Base-by-base conservation (phyloP, 2,113 vertebrate species). In the Proterorhinus semilunaris region DNA sequence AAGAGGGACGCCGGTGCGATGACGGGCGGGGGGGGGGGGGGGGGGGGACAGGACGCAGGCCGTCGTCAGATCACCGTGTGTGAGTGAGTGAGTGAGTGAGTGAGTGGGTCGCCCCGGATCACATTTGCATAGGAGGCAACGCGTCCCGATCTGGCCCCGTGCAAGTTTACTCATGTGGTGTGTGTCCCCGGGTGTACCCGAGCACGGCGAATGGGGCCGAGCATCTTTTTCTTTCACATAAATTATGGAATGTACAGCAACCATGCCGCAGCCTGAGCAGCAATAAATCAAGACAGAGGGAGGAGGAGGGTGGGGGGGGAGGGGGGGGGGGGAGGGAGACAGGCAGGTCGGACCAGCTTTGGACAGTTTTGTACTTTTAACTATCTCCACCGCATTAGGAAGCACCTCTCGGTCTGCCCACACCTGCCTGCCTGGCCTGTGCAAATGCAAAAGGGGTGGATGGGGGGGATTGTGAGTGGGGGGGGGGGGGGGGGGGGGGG, bases 221-320 rank as follows among this genome's bases (percentile, higher is more conserved):
- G 72, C 65, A 74, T 83, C 78, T 83, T 62, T 73, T 64, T 82
- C 65, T 75, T 75, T 66, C 73, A 81, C 76, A 70, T 81, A 79
- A 84, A 82, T 80, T 68, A 78, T 80, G 54, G 67, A 54, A 68
- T 68, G 76, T 76, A 69, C 71, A 83, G 72, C 55, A 44, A 16
- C 15, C 10, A 1, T 58, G 45, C 63, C 71, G 69, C 46, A 45
- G 66, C 57, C 61, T 64, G 61, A 76, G 65, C 13, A 49, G 45
- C 61, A 50, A 76, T 79, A 72, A 75, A 67, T 86, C 74, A 78
- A 67, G 62, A 21, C 21, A 1, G 21, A 21, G 21, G 21, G 2
- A 21, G 21, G 21, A 21, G 21, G 21, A 2, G 2, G 21, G 21
- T 1, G 21, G 21, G 21, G 21, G 21, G 21, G 21, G 2, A 21